These are phyloP conservation scores for Callaeas wilsoni DNA, from an alignment of 2,113 vertebrate species.

Conservation along the genomic window DNA sequence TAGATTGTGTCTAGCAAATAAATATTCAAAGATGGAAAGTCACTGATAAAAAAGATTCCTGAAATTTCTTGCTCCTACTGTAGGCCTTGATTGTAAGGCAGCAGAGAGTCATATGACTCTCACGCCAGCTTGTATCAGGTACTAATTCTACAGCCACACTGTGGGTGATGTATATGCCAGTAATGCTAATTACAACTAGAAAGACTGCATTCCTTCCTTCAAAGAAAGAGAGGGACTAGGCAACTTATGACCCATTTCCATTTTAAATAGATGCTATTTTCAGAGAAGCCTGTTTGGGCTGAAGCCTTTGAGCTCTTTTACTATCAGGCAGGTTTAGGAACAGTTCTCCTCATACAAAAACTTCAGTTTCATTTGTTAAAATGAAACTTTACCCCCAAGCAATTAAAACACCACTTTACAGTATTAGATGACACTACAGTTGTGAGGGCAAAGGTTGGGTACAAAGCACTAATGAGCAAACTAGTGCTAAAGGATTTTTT, in stretches of 20 bases:
- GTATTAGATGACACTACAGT: neutral
- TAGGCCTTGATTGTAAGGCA: neutral
- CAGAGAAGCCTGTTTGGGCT: neutral
- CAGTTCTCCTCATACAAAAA: neutral
- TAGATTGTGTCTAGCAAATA: neutral
- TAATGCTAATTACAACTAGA: conserved; percentile 7
- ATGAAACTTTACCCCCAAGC: neutral
- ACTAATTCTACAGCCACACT: neutral
- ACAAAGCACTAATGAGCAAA: neutral
- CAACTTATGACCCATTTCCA: conserved; percentile 35
- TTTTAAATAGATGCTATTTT: conserved; percentile 28
- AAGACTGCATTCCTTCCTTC: conserved; percentile 21
- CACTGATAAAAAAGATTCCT: neutral
- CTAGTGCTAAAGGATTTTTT: neutral
- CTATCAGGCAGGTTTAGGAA: neutral
- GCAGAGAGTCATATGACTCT: conserved; percentile 8
- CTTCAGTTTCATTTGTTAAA: neutral
- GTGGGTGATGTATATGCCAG: conserved; percentile 30
- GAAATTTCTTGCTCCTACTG: neutral
- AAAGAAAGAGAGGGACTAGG: neutral
- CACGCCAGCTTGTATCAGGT: neutral
- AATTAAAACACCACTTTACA: neutral
- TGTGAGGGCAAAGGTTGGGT: neutral
- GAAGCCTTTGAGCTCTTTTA: neutral
- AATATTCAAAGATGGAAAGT: neutral